phyloP scores from a whole-genome alignment of 2,888 invertebrate species.

The Bembecia ichneumoniformis region DNA sequence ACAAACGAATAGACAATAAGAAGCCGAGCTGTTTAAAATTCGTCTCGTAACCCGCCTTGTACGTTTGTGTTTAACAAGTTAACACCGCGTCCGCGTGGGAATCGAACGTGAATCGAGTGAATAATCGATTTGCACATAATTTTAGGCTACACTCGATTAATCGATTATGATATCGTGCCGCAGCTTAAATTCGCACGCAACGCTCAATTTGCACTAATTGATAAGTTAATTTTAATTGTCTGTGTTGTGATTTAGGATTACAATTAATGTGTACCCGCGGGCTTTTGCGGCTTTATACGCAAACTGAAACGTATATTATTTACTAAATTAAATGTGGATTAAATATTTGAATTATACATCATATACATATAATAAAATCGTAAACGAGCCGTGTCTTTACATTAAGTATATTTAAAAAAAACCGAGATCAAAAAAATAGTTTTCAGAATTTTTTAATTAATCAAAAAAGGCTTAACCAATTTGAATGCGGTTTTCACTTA shows the following conservation, averaged over 20 bases:
- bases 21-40: slow-evolving; percentile 5
- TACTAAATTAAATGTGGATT: no score
- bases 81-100: slow-evolving; percentile 5
- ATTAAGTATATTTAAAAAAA: no score
- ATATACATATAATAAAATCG: no score
- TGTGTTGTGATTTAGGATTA: neutral
- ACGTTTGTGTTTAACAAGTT: slow-evolving; percentile 6
- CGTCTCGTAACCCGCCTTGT: slow-evolving; percentile 2
- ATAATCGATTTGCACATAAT: neutral
- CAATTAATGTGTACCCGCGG: no score
- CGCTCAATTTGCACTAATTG: neutral
- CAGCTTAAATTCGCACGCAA: neutral
- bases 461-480: no score
- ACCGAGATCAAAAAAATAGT: no score
- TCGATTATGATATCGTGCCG: neutral
- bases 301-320: no score
- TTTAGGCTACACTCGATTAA: neutral
- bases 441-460: no score
- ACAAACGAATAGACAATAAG: neutral
- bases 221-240: neutral
- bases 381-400: no score
- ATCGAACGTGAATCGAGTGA: slow-evolving; percentile 3
- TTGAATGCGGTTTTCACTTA: no score
- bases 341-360: no score
- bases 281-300: no score